Conservation (phyloP, 1,140 invertebrate genomes). For the Aplysia californica region DNA sequence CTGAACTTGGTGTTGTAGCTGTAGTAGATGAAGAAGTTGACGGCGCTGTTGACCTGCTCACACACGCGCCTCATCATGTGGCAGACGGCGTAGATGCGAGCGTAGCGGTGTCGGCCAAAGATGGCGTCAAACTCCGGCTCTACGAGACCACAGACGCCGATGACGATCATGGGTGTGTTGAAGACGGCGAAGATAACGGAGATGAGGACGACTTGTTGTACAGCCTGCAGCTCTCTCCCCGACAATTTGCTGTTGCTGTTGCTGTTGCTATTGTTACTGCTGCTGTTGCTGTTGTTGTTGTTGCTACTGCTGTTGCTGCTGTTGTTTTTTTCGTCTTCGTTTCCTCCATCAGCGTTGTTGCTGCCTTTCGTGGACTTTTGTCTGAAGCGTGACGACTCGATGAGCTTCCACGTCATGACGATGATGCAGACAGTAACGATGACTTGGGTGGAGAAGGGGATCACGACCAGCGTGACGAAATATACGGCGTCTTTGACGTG, state of each 20-base stretch:
- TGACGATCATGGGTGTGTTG: conserved; percentile 3
- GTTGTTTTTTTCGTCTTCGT: background rate
- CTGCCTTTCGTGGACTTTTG: background rate
- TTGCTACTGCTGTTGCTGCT: too few relatives aligned
- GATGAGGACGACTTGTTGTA: background rate
- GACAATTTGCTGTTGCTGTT: too few relatives aligned
- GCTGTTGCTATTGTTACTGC: too few relatives aligned
- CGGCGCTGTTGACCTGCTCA: background rate
- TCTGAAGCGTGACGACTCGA: background rate
- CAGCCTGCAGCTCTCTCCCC: background rate
- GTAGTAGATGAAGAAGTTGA: background rate
- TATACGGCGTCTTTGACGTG: background rate
- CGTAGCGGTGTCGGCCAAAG: background rate
- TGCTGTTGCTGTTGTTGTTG: too few relatives aligned
- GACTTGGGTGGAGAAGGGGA: background rate
- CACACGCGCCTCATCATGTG: background rate
- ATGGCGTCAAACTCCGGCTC: too few relatives aligned
- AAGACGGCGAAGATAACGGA: conserved; percentile 4
- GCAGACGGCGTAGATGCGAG: background rate
- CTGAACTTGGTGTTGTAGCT: conserved; percentile 6
- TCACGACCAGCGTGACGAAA: background rate
- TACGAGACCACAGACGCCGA: background rate
- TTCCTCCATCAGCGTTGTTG: background rate
- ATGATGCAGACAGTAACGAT: background rate
- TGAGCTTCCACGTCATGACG: background rate